A percentile compares a stretch with the other conserved stretches of the same genome.
phyloP scores from a whole-genome alignment of 2,888 invertebrate species.

The Rhingia rostrata region DNA sequence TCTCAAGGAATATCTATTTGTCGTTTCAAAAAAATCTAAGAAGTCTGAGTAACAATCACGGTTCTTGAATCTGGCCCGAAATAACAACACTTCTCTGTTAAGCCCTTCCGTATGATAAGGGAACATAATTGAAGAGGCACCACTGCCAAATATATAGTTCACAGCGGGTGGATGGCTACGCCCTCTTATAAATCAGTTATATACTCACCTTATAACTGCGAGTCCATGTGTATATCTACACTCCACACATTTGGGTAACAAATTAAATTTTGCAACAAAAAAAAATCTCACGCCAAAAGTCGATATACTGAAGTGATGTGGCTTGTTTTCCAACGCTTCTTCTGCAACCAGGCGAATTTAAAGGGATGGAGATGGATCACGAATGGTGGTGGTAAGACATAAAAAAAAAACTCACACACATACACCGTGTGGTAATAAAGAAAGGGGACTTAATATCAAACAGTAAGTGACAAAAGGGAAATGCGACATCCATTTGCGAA shows the following conservation, averaged over 20 bases:
- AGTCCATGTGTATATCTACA: background rate
- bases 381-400: constrained; percentile 27
- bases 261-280: constrained; percentile 32
- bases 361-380: constrained; percentile 66
- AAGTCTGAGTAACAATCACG: constrained; percentile 22
- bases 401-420: constrained; percentile 3
- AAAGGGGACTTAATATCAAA: constrained; percentile 70
- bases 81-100: constrained; percentile 9
- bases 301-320: constrained; percentile 54
- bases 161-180: constrained; percentile 13
- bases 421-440: constrained; percentile 47
- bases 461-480: constrained; percentile 74
- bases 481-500: constrained; percentile 74
- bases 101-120: constrained; percentile 27
- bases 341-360: constrained; percentile 3
- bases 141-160: constrained; percentile 27
- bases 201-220: background rate
- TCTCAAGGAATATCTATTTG: background rate
- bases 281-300: constrained; percentile 64
- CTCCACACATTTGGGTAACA: constrained; percentile 27
- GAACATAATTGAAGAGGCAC: constrained; percentile 37
- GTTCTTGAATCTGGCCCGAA: constrained; percentile 6
- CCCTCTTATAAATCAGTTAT: constrained; percentile 40
- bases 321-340: constrained; percentile 30
- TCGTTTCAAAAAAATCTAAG: constrained; percentile 1